Evolutionary conservation across 2,113 vertebrate genomes (phyloP).

Genomic region (Cyanoramphus novaezelandiae): DNA sequence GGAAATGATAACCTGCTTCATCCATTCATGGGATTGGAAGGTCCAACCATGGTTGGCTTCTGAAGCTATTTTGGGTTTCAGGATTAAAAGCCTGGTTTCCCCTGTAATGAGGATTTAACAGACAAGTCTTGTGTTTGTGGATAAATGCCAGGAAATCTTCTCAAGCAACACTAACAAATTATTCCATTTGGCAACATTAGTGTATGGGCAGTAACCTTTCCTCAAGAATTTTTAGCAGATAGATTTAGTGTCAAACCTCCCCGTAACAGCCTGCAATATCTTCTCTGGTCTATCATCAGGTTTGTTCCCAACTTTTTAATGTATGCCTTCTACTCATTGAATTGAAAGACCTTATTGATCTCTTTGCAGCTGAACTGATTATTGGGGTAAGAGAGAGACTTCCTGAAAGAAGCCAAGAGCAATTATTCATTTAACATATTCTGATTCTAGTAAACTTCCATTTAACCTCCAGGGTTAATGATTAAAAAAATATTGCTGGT

Average conservation of each 20-base stretch:
- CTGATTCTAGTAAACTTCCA: slow-evolving; percentile 48
- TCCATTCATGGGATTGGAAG: not conserved
- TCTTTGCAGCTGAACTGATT: slow-evolving; percentile 43
- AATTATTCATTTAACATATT: slow-evolving; percentile 53
- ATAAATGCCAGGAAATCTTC: slow-evolving; percentile 34
- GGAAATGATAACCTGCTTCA: not conserved
- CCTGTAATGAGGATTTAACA: slow-evolving; percentile 19
- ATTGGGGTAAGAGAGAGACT: slow-evolving; percentile 47
- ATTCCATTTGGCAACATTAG: slow-evolving; percentile 43
- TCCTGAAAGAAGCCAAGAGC: slow-evolving; percentile 37
- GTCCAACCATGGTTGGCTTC: not conserved
- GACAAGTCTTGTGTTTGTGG: not conserved
- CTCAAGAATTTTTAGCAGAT: slow-evolving; percentile 46
- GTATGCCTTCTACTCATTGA: slow-evolving; percentile 17
- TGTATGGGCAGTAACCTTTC: slow-evolving; percentile 48
- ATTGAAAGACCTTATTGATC: slow-evolving; percentile 60
- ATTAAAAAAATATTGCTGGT: slow-evolving; percentile 25
- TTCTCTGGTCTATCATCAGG: not conserved
- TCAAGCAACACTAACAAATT: not conserved
- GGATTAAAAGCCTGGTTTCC: not conserved
- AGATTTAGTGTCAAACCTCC: slow-evolving; percentile 35
- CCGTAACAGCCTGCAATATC: slow-evolving; percentile 15
- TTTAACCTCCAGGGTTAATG: slow-evolving; percentile 61
- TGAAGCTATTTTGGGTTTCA: not conserved
- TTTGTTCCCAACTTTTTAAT: slow-evolving; percentile 47